Conservation (phyloP, 1,140 invertebrate species). For the Andricus grossulariae region DNA sequence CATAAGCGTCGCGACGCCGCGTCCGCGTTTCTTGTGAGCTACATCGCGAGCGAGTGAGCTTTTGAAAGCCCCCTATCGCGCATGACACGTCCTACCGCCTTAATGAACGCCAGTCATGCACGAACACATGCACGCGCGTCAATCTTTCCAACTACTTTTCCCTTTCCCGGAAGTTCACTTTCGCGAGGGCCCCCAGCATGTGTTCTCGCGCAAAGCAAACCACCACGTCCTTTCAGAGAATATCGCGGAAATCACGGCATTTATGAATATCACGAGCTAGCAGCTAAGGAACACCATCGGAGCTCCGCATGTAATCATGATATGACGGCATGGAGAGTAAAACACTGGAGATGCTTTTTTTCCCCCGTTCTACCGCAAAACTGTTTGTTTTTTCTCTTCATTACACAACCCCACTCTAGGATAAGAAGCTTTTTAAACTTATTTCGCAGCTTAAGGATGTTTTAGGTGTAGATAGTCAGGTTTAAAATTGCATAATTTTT, state of each 20-base stretch:
- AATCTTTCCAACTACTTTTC: slow-evolving; percentile 33
- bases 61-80: slow-evolving; percentile 1
- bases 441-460: too few relatives aligned
- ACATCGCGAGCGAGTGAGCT: not conserved
- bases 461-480: too few relatives aligned
- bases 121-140: slow-evolving; percentile 30
- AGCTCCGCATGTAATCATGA: not conserved
- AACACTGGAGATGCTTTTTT: not conserved
- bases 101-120: slow-evolving; percentile 44
- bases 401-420: too few relatives aligned
- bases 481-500: too few relatives aligned
- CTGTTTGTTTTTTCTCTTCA: not conserved
- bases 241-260: not conserved
- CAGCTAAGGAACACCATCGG: not conserved
- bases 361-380: not conserved
- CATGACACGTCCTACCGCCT: slow-evolving; percentile 39
- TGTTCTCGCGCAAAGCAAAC: not conserved
- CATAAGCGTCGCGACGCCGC: not conserved
- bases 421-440: too few relatives aligned
- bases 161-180: not conserved
- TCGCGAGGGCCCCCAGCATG: not conserved
- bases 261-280: not conserved
- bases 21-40: not conserved
- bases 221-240: slow-evolving; percentile 7
- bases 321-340: not conserved